Conservation (phyloP, 2,888 invertebrate genomes). For the Holacanthella duospinosa region DNA sequence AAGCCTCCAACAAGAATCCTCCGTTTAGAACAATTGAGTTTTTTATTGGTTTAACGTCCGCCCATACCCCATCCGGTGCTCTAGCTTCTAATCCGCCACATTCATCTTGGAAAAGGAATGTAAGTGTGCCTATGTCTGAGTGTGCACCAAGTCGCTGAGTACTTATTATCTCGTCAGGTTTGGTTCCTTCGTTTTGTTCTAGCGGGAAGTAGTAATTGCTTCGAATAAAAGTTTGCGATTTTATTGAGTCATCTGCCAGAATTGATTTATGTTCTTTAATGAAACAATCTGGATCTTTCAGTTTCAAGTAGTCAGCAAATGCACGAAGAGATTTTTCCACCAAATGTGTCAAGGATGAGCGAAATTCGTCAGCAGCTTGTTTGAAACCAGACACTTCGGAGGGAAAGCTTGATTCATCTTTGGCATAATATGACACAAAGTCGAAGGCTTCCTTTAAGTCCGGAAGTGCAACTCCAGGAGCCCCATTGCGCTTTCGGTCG, state of each 20-base stretch:
- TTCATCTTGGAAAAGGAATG: slow-evolving; percentile 14
- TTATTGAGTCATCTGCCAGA: slow-evolving; percentile 1
- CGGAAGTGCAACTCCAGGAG: neutral
- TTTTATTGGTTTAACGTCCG: slow-evolving; percentile 14
- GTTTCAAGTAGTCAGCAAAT: slow-evolving; percentile 12
- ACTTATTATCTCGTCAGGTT: neutral
- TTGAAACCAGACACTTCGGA: slow-evolving; percentile 12
- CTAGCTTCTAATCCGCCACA: slow-evolving; percentile 18
- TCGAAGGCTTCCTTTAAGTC: neutral
- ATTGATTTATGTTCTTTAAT: slow-evolving; percentile 9
- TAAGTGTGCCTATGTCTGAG: slow-evolving; percentile 19
- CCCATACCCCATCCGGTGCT: slow-evolving; percentile 14
- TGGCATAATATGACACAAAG: neutral
- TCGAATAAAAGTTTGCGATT: slow-evolving; percentile 13
- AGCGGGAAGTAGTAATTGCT: slow-evolving; percentile 15
- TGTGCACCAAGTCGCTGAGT: slow-evolving; percentile 17
- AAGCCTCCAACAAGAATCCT: slow-evolving; percentile 19
- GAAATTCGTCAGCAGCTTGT: slow-evolving; percentile 13
- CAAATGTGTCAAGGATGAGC: neutral
- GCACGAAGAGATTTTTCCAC: slow-evolving; percentile 11
- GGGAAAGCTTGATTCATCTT: neutral
- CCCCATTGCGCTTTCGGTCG: too few relatives aligned
- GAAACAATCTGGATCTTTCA: slow-evolving; percentile 17
- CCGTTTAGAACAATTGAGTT: slow-evolving; percentile 17
- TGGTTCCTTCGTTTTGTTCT: neutral